Evolutionary conservation across 2,888 invertebrate genomes (phyloP).

Genomic region (Leptopilina drosophilae): DNA sequence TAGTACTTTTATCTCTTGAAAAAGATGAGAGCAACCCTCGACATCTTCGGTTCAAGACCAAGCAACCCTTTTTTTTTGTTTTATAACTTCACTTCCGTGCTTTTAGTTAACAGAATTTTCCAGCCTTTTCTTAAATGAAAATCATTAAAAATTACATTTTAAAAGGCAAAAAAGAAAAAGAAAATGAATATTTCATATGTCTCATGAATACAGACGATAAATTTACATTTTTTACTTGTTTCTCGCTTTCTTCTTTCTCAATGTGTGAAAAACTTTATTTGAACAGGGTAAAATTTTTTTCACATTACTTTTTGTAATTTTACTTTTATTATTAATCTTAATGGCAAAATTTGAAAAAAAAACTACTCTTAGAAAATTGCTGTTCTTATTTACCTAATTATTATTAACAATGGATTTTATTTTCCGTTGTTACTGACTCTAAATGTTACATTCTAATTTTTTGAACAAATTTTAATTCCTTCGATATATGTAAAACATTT

Average conservation of each 20-base stretch:
- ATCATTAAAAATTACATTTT: constrained; percentile 8
- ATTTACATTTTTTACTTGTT: neutral
- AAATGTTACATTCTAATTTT: too few species aligned
- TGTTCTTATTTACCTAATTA: too few species aligned
- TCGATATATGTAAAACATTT: too few species aligned
- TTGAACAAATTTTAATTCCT: too few species aligned
- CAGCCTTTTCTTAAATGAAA: neutral
- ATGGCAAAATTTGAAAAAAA: too few species aligned
- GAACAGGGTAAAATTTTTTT: too few species aligned
- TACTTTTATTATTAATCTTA: too few species aligned
- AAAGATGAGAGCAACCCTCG: constrained; percentile 18
- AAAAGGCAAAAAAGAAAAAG: neutral
- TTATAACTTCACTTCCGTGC: neutral
- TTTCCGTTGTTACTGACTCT: too few species aligned
- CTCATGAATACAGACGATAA: neutral
- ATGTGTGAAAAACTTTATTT: too few species aligned
- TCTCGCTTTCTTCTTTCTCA: neutral
- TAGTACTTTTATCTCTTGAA: constrained; percentile 27
- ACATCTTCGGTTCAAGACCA: constrained; percentile 1
- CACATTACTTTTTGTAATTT: too few species aligned
- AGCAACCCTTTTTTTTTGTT: neutral
- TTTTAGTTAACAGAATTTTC: neutral
- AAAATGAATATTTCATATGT: neutral
- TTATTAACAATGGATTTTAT: too few species aligned
- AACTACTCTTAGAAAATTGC: too few species aligned